A percentile compares a stretch with the other conserved stretches of the same genome.
Conservation (phyloP, 2,888 invertebrate species). For the Campoplex nolae region DNA sequence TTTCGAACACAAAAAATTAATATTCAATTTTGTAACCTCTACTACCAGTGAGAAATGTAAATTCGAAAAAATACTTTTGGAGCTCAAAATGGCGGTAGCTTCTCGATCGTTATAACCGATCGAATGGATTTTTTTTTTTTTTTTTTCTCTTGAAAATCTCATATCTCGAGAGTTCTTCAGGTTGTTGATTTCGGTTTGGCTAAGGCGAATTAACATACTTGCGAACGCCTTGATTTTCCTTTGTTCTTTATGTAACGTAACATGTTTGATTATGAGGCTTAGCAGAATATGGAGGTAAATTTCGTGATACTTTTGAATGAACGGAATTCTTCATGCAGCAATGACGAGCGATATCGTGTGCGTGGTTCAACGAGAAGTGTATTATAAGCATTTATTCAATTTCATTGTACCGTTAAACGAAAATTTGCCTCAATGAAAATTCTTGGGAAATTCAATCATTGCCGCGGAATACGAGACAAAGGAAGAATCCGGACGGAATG, state of each 20-base stretch:
- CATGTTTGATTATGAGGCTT: not conserved
- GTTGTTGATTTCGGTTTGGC: no score
- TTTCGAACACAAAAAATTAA: no score
- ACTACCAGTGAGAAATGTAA: no score
- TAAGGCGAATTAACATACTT: no score
- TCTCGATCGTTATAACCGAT: no score
- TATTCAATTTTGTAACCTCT: no score
- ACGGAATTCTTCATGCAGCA: not conserved
- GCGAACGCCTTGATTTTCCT: no score
- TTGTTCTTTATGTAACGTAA: not conserved
- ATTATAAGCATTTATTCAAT: not conserved
- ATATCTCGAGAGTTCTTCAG: no score
- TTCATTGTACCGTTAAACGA: constrained; percentile 34
- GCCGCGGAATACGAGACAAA: not conserved
- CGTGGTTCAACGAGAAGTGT: not conserved
- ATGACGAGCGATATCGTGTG: not conserved
- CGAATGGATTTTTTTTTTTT: no score
- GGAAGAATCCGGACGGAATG: not conserved
- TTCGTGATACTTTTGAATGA: not conserved
- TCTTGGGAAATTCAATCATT: not conserved
- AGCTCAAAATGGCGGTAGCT: no score
- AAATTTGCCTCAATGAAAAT: constrained; percentile 1
- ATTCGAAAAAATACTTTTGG: no score
- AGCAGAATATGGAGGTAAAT: not conserved
- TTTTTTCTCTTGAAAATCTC: no score